Conservation (phyloP, 2,888 invertebrate species). For the Ferrisia virgata region DNA sequence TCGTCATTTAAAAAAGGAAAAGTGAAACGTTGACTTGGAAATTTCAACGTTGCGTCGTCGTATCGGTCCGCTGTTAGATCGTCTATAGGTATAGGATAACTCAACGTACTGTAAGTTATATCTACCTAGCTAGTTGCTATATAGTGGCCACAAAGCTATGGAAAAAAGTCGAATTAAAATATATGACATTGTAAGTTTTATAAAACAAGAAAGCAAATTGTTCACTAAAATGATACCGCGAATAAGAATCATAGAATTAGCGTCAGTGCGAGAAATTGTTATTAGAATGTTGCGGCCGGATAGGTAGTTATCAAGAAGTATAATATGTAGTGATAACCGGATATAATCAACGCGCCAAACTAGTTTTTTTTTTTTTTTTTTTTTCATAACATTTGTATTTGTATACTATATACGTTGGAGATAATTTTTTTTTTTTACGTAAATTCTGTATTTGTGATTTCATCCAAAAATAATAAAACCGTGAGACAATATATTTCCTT, state of each 20-base stretch:
- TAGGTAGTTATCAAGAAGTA: not conserved
- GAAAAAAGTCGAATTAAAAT: slow-evolving; percentile 10
- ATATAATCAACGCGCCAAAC: slow-evolving; percentile 24
- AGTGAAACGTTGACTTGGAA: slow-evolving; percentile 3
- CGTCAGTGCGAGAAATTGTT: not conserved
- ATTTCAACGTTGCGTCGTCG: not conserved
- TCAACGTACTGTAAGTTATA: no score
- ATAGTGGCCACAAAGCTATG: not conserved
- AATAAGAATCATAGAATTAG: not conserved
- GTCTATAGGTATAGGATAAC: no score
- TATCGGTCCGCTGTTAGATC: no score
- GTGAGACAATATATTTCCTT: slow-evolving; percentile 15
- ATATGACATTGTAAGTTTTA: slow-evolving; percentile 8
- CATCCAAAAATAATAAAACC: not conserved
- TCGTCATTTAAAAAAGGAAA: slow-evolving; percentile 20
- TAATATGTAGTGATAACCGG: slow-evolving; percentile 16
- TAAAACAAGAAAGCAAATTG: not conserved
- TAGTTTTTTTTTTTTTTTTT: not conserved
- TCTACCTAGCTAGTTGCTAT: not conserved
- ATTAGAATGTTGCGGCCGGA: slow-evolving; percentile 7
- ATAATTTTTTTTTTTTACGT: not conserved
- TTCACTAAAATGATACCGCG: not conserved
- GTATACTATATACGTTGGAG: not conserved
- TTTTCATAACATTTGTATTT: not conserved
- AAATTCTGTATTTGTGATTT: slow-evolving; percentile 7